phyloP scores from a whole-genome alignment of 2,888 invertebrate species.

The Stenodera caucasica region DNA sequence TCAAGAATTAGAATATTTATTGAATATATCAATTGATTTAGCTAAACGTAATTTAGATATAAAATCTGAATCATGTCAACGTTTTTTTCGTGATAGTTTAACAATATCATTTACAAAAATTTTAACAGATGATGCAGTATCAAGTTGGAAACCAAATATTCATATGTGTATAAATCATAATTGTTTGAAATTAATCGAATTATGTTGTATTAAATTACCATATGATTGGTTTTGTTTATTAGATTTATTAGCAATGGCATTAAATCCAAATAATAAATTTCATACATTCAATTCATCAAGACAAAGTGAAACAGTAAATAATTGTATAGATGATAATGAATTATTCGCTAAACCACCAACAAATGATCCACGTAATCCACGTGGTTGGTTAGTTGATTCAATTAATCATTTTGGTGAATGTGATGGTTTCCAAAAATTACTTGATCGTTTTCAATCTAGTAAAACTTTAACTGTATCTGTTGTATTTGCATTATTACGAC shows the following conservation, averaged over 20 bases:
- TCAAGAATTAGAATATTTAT: constrained; percentile 89
- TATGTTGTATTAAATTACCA: constrained; percentile 87
- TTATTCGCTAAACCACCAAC: constrained; percentile 72
- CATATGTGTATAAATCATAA: constrained; percentile 94
- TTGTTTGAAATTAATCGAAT: constrained; percentile 87
- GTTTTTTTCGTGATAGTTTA: constrained; percentile 93
- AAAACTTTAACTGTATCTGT: constrained; percentile 73
- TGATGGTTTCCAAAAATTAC: constrained; percentile 84
- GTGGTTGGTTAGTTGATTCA: constrained; percentile 95
- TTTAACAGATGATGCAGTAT: constrained; percentile 95
- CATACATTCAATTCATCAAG: constrained; percentile 82
- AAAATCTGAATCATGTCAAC: constrained; percentile 86
- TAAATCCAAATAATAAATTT: constrained; percentile 96
- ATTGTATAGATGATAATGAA: constrained; percentile 70
- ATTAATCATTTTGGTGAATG: constrained; percentile 91
- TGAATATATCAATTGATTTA: constrained; percentile 86
- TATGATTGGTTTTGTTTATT: constrained; percentile 91
- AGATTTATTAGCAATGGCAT: constrained; percentile 88
- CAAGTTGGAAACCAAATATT: constrained; percentile 97
- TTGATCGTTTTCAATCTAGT: constrained; percentile 80
- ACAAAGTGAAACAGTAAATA: constrained; percentile 70
- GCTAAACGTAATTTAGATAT: constrained; percentile 87
- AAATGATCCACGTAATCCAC: constrained; percentile 77
- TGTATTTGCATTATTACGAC: constrained; percentile 80
- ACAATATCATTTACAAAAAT: constrained; percentile 95